Evolutionary conservation across 2,888 invertebrate species (phyloP), one percentile per base, ranked within the genome.

Genomic region (Panzeria rudis): DNA sequence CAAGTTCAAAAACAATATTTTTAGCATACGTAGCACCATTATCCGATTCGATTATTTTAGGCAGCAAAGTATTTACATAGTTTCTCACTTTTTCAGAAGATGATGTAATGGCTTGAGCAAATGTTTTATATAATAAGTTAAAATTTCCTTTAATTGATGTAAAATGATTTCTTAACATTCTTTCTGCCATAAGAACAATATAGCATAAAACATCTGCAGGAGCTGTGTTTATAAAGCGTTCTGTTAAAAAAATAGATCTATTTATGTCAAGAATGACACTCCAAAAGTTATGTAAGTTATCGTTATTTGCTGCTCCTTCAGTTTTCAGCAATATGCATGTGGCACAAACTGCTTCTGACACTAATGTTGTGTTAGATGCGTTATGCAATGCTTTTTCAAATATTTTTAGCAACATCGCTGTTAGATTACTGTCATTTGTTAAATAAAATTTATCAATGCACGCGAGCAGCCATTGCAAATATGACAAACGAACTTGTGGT

Each of bases 221-320:
- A 54, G 96, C 95, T 11, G 95, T 93, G 15, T 94, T 90, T 52
- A 98, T 93, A 91, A 96, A 96, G 89, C 97, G 96, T 87, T 98
- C 98, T 71, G 96, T 96, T 61, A 97, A 94, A 91, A 98, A 96
- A 79, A 96, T 93, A 89, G 96, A 96, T 89, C 96, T 96, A 78
- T 96, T 95, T 89, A 95, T 94, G 91, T 97, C 96, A 52, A 94
- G 90, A n/a, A 97, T 93, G 62, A 95, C 93, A 50, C 93, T 94
- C 96, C 97, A 97, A 87, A 96, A 93, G 54, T 93, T 93, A 54
- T 92, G 90, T 71, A 93, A 92, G 54, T 92, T 93, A 76, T 93
- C 93, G 71, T 88, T 86, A 3, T 89, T 88, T 59, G 93, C 93
- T 66, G 94, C 93, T 41, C 93, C 90, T 32, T 95, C 93, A 1